Evolutionary conservation across 2,113 vertebrate species (phyloP).

Genomic region (Pedionomus torquatus): DNA sequence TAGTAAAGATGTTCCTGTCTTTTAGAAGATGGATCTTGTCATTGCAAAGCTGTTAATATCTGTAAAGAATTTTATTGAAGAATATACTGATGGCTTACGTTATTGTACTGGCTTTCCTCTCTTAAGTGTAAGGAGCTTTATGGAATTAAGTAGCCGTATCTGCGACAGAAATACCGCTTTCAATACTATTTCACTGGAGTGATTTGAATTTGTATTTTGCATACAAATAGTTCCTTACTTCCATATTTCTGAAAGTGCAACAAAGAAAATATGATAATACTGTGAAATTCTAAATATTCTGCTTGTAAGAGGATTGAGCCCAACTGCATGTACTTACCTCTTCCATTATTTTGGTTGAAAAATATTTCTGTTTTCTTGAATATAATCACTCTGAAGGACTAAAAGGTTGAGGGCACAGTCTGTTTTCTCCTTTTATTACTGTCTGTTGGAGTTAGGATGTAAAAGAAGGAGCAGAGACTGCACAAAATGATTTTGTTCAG

Average conservation of each 20-base stretch:
- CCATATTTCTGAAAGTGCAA: neutral
- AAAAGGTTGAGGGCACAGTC: neutral
- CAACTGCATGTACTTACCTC: neutral
- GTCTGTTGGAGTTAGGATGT: neutral
- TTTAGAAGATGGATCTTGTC: neutral
- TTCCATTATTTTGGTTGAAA: conserved; percentile 10
- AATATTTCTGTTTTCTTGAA: neutral
- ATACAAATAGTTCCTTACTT: neutral
- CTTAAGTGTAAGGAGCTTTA: neutral
- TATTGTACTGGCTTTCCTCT: neutral
- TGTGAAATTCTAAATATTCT: neutral
- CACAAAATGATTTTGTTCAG: neutral
- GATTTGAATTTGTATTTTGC: neutral
- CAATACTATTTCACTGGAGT: neutral
- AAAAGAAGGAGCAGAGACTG: neutral
- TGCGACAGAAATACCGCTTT: neutral
- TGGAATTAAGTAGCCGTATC: neutral
- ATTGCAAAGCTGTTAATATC: neutral
- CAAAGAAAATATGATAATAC: neutral
- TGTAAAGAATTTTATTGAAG: neutral
- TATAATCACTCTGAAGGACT: neutral
- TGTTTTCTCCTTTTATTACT: neutral
- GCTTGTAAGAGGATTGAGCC: neutral
- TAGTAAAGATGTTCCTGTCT: neutral
- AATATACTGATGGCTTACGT: neutral